phyloP scores from a whole-genome alignment of 2,113 vertebrate genomes.

The Carassius auratus region DNA sequence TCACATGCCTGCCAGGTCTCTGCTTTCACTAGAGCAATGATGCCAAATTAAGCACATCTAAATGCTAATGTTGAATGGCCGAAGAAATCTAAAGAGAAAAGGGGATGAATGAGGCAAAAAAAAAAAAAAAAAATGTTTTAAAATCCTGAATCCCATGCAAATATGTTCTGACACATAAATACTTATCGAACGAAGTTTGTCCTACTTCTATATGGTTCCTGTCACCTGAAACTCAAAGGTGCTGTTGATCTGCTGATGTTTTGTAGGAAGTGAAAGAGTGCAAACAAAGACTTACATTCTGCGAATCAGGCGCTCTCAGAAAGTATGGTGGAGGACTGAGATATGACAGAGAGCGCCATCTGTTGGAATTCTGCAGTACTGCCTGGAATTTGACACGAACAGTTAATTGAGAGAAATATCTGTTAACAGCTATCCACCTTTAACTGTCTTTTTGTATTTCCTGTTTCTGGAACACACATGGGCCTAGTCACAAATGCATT shows the following conservation, averaged over 20 bases:
- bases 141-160: constrained; percentile 20
- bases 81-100: not conserved
- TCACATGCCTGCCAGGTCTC: constrained; percentile 60
- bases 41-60: constrained; percentile 54
- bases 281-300: constrained; percentile 49
- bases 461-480: not conserved
- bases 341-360: constrained; percentile 70
- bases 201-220: constrained; percentile 25
- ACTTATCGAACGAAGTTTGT: constrained; percentile 30
- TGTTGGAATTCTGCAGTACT: constrained; percentile 55
- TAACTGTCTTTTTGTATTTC: not conserved
- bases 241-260: constrained; percentile 36
- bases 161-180: not conserved
- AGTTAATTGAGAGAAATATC: not conserved
- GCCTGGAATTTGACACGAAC: not conserved
- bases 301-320: constrained; percentile 28
- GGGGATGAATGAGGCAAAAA: not conserved
- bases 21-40: constrained; percentile 60
- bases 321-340: constrained; percentile 23
- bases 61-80: constrained; percentile 55
- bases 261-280: constrained; percentile 32
- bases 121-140: constrained; percentile 15
- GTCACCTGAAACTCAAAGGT: constrained; percentile 21
- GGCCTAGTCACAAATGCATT: not conserved
- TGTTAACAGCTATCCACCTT: not conserved